Percentiles rank a stretch among this genome's conserved stretches.
These are phyloP conservation scores for Tetramorium alpestre DNA, from an alignment of 1,140 invertebrate genomes.

Conservation along the genomic window DNA sequence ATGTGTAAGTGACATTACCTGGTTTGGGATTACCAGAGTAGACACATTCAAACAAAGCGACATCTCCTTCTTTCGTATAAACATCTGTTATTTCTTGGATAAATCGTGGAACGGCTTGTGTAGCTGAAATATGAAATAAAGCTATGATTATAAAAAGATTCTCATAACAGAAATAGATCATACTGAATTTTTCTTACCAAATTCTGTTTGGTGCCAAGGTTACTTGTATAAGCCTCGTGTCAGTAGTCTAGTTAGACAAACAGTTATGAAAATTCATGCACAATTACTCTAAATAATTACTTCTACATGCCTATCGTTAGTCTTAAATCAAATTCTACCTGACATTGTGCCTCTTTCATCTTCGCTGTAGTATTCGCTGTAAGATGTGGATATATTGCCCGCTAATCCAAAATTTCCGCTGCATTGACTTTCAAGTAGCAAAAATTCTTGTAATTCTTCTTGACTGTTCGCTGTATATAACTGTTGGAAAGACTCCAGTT, in stretches of 20 bases:
- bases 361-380: constrained; percentile 75
- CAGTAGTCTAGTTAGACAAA: constrained; percentile 81
- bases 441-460: constrained; percentile 89
- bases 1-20: constrained; percentile 86
- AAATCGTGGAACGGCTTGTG: constrained; percentile 92
- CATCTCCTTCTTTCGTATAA: constrained; percentile 91
- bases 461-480: constrained; percentile 88
- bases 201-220: constrained; percentile 63
- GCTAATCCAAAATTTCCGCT: constrained; percentile 85
- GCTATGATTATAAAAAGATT: not conserved
- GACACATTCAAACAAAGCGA: constrained; percentile 90
- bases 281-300: constrained; percentile 59
- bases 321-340: constrained; percentile 76
- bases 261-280: constrained; percentile 74
- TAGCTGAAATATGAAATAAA: constrained; percentile 87
- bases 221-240: constrained; percentile 73
- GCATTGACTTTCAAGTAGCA: constrained; percentile 88
- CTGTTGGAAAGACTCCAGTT: constrained; percentile 87
- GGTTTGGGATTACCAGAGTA: constrained; percentile 94
- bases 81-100: constrained; percentile 92
- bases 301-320: constrained; percentile 32
- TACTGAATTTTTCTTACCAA: constrained; percentile 61
- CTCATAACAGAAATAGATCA: not conserved
- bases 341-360: constrained; percentile 81
- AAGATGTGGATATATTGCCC: constrained; percentile 84